Conservation (phyloP, 2,113 vertebrate species). For the Erpornis zantholeuca region DNA sequence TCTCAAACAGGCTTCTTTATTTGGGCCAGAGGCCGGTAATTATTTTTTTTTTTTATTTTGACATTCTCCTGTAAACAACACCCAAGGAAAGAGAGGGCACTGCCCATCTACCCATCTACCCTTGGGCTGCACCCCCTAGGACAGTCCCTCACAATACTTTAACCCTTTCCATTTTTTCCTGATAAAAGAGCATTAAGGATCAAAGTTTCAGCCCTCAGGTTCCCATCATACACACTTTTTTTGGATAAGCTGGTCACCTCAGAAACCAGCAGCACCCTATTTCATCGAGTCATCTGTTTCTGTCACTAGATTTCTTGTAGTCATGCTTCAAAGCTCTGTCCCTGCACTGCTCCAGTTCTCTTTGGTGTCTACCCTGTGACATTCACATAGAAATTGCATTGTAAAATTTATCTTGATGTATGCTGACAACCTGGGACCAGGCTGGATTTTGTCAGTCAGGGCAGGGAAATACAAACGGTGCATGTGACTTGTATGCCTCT, state of each 20-base stretch:
- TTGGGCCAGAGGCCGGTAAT: neutral
- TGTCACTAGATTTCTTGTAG: neutral
- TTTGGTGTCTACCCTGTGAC: neutral
- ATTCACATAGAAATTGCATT: neutral
- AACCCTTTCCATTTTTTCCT: neutral
- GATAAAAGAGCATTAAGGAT: neutral
- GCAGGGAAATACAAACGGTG: neutral
- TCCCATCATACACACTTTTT: neutral
- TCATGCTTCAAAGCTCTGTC: neutral
- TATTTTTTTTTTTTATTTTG: neutral
- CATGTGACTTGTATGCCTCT: rapidly evolving
- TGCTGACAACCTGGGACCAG: neutral
- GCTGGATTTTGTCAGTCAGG: neutral
- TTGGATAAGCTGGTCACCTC: neutral
- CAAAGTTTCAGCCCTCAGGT: neutral
- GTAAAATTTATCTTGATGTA: neutral
- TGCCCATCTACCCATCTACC: neutral
- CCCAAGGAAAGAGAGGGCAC: neutral
- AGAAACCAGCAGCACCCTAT: neutral
- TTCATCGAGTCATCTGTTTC: neutral
- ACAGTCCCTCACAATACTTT: neutral
- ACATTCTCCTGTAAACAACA: neutral
- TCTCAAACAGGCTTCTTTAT: neutral
- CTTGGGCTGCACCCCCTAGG: neutral
- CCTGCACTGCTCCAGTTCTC: neutral